Base-by-base conservation (phyloP, 2,113 vertebrate genomes). In the Malaclemys terrapin region DNA sequence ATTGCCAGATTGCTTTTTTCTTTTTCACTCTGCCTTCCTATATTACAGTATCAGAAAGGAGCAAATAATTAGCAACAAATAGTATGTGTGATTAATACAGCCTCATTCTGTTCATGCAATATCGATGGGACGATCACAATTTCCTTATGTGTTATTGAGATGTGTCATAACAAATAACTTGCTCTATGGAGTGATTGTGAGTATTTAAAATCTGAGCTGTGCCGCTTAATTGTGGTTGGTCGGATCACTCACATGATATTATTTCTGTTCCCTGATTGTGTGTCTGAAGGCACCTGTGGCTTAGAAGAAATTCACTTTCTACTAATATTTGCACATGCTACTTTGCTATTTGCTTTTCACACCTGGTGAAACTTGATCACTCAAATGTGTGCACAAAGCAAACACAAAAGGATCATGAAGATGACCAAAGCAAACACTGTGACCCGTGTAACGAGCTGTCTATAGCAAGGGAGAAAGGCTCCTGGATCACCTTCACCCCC, bases 1-100 rank as follows among this genome's bases (percentile, higher is more conserved):
- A 92, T 0, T 0, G 0, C 5, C 11, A 17, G 3, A 0, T 22
- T 78, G 11, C 24, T 16, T 54, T 8, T 0, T 1, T 83, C 92
- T 83, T 6, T 31, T 81, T 86, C 16, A 22, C 0, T 29, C 17
- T 85, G 45, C 69, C 56, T 17, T 82, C 38, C 53, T 84, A 80
- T 54, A 45, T 24, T 35, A 78, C 54, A 72, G 17, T 14, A 13
- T 9, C 17, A 22, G 52, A 86, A 76, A 31, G 8, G 82, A 93
- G 35, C 49, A 27, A 86, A 76, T 49, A 45, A 57, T 76, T 72
- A 80, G 19, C 85, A 91, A 17, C 72, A 89, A 50, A 78, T 24
- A 42, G 24, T 19, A 75, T 0, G 0, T 5, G 27, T 52, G 47
- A 87, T 47, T 42, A n/a, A 79, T 53, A 11, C 56, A 3, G 4